Percentiles rank a stretch among this genome's conserved stretches.
Evolutionary conservation across 2,797 vertebrate genomes (phyloP).

Genomic region (Aulostomus chinensis): DNA sequence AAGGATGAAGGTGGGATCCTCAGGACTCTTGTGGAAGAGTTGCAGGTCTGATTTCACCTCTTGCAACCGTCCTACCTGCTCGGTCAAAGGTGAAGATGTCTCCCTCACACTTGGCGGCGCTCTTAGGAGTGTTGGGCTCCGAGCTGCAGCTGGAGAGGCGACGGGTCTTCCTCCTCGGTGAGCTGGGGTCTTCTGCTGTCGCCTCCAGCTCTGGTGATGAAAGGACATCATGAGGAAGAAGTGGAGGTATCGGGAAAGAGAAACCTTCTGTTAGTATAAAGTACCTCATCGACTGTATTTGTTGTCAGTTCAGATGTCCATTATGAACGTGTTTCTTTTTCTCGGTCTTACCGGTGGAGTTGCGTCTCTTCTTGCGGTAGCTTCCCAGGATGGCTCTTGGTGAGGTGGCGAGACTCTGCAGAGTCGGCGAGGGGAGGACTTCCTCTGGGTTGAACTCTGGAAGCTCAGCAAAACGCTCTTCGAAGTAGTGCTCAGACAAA

Average conservation of each 20-base stretch:
- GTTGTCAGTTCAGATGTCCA: too few relatives aligned
- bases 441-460: slow-evolving; percentile 92
- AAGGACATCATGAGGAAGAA: background rate
- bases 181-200: slow-evolving; percentile 86
- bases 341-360: slow-evolving; percentile 85
- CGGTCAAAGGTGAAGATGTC: slow-evolving; percentile 94
- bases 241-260: background rate
- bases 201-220: slow-evolving; percentile 79
- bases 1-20: background rate
- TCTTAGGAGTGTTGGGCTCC: slow-evolving; percentile 93
- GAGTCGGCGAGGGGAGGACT: slow-evolving; percentile 90
- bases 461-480: slow-evolving; percentile 91
- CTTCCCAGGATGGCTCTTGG: slow-evolving; percentile 91
- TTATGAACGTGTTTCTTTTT: background rate
- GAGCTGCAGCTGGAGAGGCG: slow-evolving; percentile 93
- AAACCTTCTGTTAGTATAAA: too few relatives aligned
- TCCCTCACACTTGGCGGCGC: slow-evolving; percentile 92
- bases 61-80: slow-evolving; percentile 70
- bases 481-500: slow-evolving; percentile 87
- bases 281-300: too few relatives aligned
- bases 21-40: background rate
- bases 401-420: slow-evolving; percentile 91
- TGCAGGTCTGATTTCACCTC: too few relatives aligned
- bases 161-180: slow-evolving; percentile 89
- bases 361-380: slow-evolving; percentile 92